Evolutionary conservation across 1,140 invertebrate genomes (phyloP).

Genomic region (Heliothis virescens): DNA sequence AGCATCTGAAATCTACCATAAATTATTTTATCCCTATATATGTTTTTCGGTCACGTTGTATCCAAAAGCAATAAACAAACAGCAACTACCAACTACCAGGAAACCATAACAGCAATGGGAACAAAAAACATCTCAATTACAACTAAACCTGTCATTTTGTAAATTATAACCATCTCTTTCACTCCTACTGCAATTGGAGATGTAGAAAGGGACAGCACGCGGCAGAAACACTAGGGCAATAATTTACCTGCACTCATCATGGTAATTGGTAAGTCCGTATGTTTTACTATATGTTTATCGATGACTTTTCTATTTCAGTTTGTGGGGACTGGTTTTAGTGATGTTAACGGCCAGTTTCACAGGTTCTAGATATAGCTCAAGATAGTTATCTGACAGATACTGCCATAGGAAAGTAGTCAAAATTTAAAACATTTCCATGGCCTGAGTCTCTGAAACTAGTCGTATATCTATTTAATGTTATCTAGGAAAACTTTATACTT

Average conservation of each 20-base stretch:
- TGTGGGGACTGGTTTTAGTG: conserved; percentile 53
- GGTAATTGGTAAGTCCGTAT: conserved; percentile 64
- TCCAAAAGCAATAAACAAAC: conserved; percentile 15
- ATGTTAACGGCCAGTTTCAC: no score
- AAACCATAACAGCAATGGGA: conserved; percentile 50
- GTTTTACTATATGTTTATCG: conserved; percentile 66
- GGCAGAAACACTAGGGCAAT: conserved; percentile 59
- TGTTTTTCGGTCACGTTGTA: neutral
- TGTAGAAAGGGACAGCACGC: conserved; percentile 57
- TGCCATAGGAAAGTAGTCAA: no score
- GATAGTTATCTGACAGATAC: no score
- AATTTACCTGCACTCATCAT: conserved; percentile 70
- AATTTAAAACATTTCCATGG: no score
- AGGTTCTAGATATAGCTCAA: no score
- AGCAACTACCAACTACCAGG: conserved; percentile 46
- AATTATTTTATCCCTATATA: neutral
- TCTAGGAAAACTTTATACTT: no score
- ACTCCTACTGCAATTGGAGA: conserved; percentile 45
- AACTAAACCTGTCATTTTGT: conserved; percentile 60
- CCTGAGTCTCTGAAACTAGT: no score
- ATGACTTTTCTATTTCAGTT: conserved; percentile 66
- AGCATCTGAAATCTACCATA: neutral
- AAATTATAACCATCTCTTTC: conserved; percentile 51
- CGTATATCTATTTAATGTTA: no score
- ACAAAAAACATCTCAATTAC: conserved; percentile 62